phyloP scores from a whole-genome alignment of 2,888 invertebrate genomes.

The Nymphalis urticae region DNA sequence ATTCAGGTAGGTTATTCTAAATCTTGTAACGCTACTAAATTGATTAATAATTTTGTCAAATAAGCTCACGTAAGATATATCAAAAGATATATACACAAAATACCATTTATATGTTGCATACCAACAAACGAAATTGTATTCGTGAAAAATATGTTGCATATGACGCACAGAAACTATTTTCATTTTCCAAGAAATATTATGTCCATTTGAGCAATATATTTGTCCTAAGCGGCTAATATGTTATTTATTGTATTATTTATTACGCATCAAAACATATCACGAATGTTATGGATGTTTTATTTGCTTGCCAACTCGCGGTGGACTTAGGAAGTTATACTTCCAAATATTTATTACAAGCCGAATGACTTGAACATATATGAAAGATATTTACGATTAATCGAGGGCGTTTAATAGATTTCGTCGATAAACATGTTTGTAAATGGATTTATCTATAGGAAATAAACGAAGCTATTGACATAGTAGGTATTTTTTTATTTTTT shows the following conservation, averaged over 20 bases:
- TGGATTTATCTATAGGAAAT: slow-evolving; percentile 1
- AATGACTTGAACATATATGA: slow-evolving; percentile 22
- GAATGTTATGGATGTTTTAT: slow-evolving; percentile 45
- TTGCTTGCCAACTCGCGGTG: slow-evolving; percentile 30
- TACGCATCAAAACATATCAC: slow-evolving; percentile 37
- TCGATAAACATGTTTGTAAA: not conserved
- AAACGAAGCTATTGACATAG: not conserved
- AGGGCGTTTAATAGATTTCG: slow-evolving; percentile 12
- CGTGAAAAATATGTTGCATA: not conserved
- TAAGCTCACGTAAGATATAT: no score
- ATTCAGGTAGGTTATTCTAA: no score
- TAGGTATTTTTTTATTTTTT: not conserved
- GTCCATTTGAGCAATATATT: slow-evolving; percentile 34
- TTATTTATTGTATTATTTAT: slow-evolving; percentile 46
- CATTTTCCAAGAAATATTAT: slow-evolving; percentile 16
- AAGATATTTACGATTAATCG: slow-evolving; percentile 23
- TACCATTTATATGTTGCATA: not conserved
- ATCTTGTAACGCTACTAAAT: no score
- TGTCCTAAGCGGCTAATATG: slow-evolving; percentile 40
- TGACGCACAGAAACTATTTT: not conserved
- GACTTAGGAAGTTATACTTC: slow-evolving; percentile 1
- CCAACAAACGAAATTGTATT: not conserved
- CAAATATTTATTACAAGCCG: slow-evolving; percentile 14
- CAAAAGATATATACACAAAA: not conserved
- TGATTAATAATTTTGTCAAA: no score